phyloP scores from a whole-genome alignment of 2,888 invertebrate species.

The Apoda limacodes region DNA sequence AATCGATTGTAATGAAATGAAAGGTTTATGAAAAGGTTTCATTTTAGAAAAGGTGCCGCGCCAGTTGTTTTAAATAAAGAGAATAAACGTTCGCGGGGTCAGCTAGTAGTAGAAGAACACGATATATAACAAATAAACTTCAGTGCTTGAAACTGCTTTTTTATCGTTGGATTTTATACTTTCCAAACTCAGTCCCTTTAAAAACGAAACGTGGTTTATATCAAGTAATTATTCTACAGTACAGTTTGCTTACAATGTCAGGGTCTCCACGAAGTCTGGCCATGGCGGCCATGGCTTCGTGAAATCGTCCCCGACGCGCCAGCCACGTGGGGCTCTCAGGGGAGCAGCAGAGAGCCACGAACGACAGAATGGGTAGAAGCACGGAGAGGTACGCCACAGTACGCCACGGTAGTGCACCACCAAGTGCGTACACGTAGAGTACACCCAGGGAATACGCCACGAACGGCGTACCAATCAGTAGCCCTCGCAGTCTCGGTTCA shows the following conservation, averaged over 20 bases:
- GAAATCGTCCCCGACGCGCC: conserved; percentile 70
- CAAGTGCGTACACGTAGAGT: conserved; percentile 77
- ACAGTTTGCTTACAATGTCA: conserved; percentile 62
- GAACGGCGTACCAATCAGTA: conserved; percentile 77
- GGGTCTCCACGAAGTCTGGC: conserved; percentile 72
- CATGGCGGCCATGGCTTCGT: conserved; percentile 68
- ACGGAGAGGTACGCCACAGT: conserved; percentile 74
- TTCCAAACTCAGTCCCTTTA: no score
- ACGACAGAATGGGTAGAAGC: conserved; percentile 70
- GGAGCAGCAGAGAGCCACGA: conserved; percentile 72
- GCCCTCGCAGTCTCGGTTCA: conserved; percentile 76
- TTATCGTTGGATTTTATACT: no score
- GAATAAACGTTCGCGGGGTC: no score
- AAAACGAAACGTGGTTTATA: no score
- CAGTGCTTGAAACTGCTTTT: no score
- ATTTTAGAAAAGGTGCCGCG: no score
- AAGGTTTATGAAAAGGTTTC: no score
- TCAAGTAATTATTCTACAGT: no score
- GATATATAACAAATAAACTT: no score
- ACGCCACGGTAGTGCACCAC: conserved; percentile 77
- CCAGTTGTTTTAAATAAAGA: no score
- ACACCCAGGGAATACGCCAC: conserved; percentile 82
- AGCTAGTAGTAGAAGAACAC: no score
- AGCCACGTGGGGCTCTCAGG: conserved; percentile 85
- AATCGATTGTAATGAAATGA: no score